Evolutionary conservation across 2,113 vertebrate species (phyloP).

Genomic region (Austrofundulus limnaeus): DNA sequence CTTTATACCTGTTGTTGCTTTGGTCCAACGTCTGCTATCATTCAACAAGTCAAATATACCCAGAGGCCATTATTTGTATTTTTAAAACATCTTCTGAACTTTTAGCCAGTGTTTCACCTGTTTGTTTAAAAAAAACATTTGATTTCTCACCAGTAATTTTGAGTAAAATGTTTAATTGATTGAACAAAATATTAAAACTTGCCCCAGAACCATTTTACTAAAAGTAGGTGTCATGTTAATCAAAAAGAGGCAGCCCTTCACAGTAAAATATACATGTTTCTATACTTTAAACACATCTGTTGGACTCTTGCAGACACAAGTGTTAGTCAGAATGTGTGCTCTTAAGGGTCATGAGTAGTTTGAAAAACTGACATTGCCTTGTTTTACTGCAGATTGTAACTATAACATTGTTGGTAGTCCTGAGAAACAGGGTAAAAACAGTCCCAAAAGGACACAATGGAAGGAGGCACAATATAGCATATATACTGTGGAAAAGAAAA

Average conservation of each 20-base stretch:
- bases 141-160: too few species aligned
- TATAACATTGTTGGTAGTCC: constrained; percentile 19
- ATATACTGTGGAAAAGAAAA: too few species aligned
- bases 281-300: neutral
- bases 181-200: too few species aligned
- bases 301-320: neutral
- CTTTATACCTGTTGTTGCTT: neutral
- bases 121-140: neutral
- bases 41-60: neutral
- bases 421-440: constrained; percentile 14
- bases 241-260: too few species aligned
- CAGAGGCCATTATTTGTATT: neutral
- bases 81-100: neutral
- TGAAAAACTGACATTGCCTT: constrained; percentile 4
- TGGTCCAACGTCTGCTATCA: neutral
- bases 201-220: too few species aligned
- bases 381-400: constrained; percentile 11
- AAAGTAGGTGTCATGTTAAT: too few species aligned
- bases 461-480: neutral
- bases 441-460: constrained; percentile 15
- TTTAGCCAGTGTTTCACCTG: neutral
- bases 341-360: constrained; percentile 14
- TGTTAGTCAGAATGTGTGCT: neutral
- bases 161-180: too few species aligned
- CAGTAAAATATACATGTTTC: too few species aligned